Evolutionary conservation across 2,797 vertebrate genomes (phyloP).

Genomic region (Cynopterus sphinx): DNA sequence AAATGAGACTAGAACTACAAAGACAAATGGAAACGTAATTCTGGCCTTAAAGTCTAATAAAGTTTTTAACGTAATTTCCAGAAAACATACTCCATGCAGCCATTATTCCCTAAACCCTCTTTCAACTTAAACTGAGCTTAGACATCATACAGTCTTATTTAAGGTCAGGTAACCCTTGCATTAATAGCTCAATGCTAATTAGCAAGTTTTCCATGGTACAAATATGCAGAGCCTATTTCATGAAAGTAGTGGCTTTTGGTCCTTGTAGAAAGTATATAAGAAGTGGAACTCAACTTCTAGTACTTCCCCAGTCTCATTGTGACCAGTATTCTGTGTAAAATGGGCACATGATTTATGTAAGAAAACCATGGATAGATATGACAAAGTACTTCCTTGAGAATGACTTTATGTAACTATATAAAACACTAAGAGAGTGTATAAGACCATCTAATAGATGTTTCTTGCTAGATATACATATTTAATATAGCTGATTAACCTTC

Average conservation of each 20-base stretch:
- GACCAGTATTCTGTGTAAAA: neutral
- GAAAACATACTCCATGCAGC: neutral
- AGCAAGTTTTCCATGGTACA: neutral
- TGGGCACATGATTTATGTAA: neutral
- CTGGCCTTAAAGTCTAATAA: conserved; percentile 30
- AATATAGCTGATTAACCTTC: neutral
- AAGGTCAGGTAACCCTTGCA: neutral
- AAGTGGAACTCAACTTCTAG: neutral
- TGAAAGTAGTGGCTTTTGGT: neutral
- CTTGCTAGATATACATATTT: neutral
- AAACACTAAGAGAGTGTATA: neutral
- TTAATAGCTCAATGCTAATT: conserved; percentile 32
- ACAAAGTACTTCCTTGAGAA: neutral
- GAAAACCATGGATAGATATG: neutral
- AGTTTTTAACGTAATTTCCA: conserved; percentile 48
- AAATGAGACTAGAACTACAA: conserved; percentile 39
- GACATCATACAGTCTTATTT: neutral
- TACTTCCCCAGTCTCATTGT: neutral
- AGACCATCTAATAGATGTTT: neutral
- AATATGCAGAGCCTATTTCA: neutral
- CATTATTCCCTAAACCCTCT: conserved; percentile 39
- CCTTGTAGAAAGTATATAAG: neutral
- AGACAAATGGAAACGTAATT: conserved; percentile 36
- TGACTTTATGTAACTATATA: neutral
- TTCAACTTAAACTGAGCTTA: conserved; percentile 4